phyloP scores from a whole-genome alignment of 1,140 invertebrate genomes.

The Drosophila tristis region DNA sequence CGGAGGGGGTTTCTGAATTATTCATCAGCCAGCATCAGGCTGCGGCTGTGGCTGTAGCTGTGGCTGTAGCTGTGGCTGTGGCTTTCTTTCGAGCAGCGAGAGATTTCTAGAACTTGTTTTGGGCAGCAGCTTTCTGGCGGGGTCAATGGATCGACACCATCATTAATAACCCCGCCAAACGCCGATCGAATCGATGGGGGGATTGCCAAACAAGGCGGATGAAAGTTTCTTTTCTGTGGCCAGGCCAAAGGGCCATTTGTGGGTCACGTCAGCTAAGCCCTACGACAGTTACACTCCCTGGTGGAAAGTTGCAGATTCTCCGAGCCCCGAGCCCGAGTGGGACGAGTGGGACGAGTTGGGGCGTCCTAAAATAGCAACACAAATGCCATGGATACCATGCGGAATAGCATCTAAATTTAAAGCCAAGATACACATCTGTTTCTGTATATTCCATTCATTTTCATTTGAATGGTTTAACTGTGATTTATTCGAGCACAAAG shows the following conservation, averaged over 20 bases:
- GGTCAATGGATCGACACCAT: conserved; percentile 43
- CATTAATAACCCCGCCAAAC: conserved; percentile 39
- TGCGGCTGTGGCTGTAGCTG: not conserved
- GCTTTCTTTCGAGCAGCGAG: conserved; percentile 19
- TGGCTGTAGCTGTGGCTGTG: not conserved
- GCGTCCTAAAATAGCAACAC: too few relatives aligned
- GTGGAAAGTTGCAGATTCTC: too few relatives aligned
- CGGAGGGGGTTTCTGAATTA: conserved; percentile 55
- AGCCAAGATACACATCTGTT: too few relatives aligned
- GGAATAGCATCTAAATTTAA: too few relatives aligned
- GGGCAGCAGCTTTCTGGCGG: conserved; percentile 13
- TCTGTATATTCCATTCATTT: too few relatives aligned
- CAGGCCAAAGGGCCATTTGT: conserved; percentile 26
- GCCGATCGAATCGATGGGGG: not conserved
- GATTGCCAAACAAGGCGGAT: conserved; percentile 8
- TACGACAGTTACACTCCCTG: not conserved
- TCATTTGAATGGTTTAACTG: too few relatives aligned
- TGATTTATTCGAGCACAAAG: too few relatives aligned
- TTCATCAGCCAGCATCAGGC: conserved; percentile 50
- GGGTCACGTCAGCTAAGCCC: conserved; percentile 5
- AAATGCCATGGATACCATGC: too few relatives aligned
- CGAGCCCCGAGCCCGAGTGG: too few relatives aligned
- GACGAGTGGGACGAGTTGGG: too few relatives aligned
- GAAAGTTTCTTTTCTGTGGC: conserved; percentile 28
- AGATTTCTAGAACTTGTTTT: conserved; percentile 11